Conservation (phyloP, 1,140 invertebrate species). For the Drosophila navojoa region DNA sequence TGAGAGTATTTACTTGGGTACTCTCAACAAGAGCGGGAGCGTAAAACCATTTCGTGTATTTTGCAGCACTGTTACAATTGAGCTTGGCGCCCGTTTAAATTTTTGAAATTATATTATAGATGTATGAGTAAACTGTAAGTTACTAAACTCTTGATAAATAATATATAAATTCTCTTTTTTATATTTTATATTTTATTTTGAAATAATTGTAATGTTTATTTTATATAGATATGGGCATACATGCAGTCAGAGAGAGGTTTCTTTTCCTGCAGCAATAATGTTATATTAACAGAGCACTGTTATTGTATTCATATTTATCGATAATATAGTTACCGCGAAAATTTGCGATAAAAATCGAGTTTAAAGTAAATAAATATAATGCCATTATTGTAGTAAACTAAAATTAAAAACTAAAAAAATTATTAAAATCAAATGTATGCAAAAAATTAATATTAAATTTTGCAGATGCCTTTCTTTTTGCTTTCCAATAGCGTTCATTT, state of each 20-base stretch:
- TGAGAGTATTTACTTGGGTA: conserved; percentile 1
- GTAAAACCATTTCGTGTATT: not conserved
- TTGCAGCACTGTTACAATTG: conserved; percentile 26
- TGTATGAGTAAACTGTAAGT: too few relatives aligned
- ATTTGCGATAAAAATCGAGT: not conserved
- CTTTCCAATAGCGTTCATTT: not conserved
- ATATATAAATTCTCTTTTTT: too few relatives aligned
- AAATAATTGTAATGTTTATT: too few relatives aligned
- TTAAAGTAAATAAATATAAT: not conserved
- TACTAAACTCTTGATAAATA: too few relatives aligned
- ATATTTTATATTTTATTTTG: too few relatives aligned
- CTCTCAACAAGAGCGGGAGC: not conserved
- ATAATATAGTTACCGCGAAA: conserved; percentile 15
- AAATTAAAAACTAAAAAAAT: not conserved
- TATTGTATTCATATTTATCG: not conserved
- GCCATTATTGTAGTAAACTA: not conserved
- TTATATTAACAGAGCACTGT: conserved; percentile 4
- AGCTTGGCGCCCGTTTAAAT: conserved; percentile 1
- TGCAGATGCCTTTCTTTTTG: conserved; percentile 5
- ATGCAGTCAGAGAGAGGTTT: too few relatives aligned
- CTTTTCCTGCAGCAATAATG: not conserved
- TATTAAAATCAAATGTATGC: not conserved
- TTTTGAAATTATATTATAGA: not conserved
- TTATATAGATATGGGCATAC: too few relatives aligned
- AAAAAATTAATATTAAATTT: not conserved